Evolutionary conservation across 2,113 vertebrate genomes (phyloP), one percentile per base, ranked within the genome.

Genomic region (Tympanuchus pallidicinctus): DNA sequence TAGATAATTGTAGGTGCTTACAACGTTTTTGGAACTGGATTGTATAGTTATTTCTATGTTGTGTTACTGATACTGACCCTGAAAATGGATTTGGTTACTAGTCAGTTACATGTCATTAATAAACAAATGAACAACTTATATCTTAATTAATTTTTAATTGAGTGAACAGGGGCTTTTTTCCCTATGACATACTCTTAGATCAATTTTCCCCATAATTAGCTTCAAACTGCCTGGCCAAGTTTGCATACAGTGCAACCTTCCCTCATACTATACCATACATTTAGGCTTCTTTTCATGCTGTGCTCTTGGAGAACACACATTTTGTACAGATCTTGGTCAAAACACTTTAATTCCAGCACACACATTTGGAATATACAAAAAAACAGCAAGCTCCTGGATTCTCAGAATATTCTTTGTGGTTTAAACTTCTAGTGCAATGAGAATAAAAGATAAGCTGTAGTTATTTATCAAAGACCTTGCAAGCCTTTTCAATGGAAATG

Each of bases 401-500:
- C 47, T 40, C 0, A 0, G 20, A 6, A 6, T 13, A 36, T 30
- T 40, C 60, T 85, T 9, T 89, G 24, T 70, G 10, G 20, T 84
- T 89, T 74, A 25, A 81, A 87, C 65, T 32, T 52, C 11, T 24
- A 60, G 7, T 30, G 11, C 7, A 25, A 66, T 71, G 25, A 84
- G 8, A 47, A 81, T 32, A 32, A 84, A 91, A 78, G 25, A 70
- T 12, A 73, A 61, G 12, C 7, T 91, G 10, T 13, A 40, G 42
- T 59, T 72, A 27, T 86, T 65, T 0, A 0, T 81, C 13, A 77
- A 74, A 65, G 52, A 30, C n/a, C 43, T 82, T 72, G 8, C 71
- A 75, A 67, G 5, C 3, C 11, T n/a, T 3, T 67, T 6, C 30
- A 38, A 6, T 2, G 24, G 57, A 90, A 88, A 79, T 27, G 16